These are phyloP conservation scores for Chrysolina oricalcia DNA, from an alignment of 2,888 invertebrate genomes.

Conservation along the genomic window DNA sequence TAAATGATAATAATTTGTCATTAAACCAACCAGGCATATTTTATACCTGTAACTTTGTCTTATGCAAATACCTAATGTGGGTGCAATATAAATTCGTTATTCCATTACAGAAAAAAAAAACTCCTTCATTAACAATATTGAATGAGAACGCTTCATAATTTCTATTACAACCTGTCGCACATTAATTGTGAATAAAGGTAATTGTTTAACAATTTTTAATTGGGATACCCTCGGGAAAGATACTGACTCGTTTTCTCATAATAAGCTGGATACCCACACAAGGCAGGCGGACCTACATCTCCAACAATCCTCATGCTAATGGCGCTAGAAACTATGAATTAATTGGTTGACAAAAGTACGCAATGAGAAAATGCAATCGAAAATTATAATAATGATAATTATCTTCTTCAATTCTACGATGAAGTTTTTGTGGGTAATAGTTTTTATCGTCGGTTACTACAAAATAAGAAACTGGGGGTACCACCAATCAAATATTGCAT, in stretches of 20 bases:
- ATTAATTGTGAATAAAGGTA: constrained; percentile 47
- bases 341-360: background rate
- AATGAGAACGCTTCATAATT: constrained; percentile 49
- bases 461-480: no score
- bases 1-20: background rate
- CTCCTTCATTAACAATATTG: constrained; percentile 58
- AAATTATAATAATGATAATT: no score
- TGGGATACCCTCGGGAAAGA: constrained; percentile 36
- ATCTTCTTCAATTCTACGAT: no score
- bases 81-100: constrained; percentile 67
- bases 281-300: background rate
- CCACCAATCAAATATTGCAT: no score
- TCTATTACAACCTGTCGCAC: constrained; percentile 45
- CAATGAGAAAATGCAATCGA: background rate
- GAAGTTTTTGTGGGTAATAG: no score
- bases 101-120: constrained; percentile 63
- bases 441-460: no score
- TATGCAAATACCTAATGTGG: constrained; percentile 65
- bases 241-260: constrained; percentile 41
- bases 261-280: constrained; percentile 40
- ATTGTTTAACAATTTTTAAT: constrained; percentile 49
- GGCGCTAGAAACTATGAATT: background rate
- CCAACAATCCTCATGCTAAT: background rate
- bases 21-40: constrained; percentile 12
- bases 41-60: constrained; percentile 16